A percentile compares a stretch with the other conserved stretches of the same genome.
These are phyloP conservation scores for Watsonalla cultraria DNA, from an alignment of 2,888 invertebrate species.

Conservation along the genomic window DNA sequence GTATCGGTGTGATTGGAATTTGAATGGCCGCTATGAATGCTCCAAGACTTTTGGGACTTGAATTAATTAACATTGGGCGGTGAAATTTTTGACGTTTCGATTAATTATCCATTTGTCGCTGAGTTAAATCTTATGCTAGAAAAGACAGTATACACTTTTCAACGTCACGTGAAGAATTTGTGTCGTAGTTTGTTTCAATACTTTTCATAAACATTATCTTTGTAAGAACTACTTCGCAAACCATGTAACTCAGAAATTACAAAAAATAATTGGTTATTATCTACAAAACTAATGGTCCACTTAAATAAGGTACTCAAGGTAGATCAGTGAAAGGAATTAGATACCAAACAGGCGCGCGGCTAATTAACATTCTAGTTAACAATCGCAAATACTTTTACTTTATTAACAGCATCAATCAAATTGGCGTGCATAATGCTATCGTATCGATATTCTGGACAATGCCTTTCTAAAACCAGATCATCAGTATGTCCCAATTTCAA, in stretches of 20 bases:
- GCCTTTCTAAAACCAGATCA: not conserved
- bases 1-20: constrained; percentile 31
- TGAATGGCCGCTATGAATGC: constrained; percentile 20
- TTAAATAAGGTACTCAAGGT: not conserved
- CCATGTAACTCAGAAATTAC: no score
- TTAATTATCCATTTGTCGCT: not conserved
- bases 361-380: not conserved
- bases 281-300: no score
- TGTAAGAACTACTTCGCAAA: no score
- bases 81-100: not conserved
- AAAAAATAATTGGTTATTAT: no score
- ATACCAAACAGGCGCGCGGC: not conserved
- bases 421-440: not conserved
- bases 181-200: no score
- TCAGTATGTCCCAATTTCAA: not conserved
- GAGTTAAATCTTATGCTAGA: not conserved
- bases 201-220: no score
- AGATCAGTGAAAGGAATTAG: not conserved
- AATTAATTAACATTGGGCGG: constrained; percentile 15
- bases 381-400: not conserved
- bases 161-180: no score
- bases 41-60: constrained; percentile 10
- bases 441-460: not conserved
- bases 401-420: not conserved
- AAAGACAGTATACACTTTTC: not conserved